Base-by-base conservation (phyloP, 2,797 vertebrate species). In the Hyperoplus lanceolatus region DNA sequence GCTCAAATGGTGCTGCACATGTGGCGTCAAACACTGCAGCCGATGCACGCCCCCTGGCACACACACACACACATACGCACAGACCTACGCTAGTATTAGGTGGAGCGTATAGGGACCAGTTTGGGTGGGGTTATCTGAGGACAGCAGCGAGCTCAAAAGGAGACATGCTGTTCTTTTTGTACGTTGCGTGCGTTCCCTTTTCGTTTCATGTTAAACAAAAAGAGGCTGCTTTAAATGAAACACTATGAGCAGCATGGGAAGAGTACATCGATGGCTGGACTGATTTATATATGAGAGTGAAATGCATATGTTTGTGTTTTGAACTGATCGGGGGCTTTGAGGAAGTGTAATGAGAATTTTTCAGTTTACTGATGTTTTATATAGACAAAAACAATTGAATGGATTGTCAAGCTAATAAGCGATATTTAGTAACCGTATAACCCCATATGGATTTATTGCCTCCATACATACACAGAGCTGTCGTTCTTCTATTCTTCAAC, bases 41-140 rank as follows among this genome's bases (percentile, higher is more conserved):
- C 11, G n/a, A 68, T 6, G 58, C 56, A 64, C 13, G 4, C 21
- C 45, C 13, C 9, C 13, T 21, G 4, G 41, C 53, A 46, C 15
- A 18, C 51, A 36, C 65, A 53, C 60, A 59, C 39, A 53, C 9
- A 41, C 18, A 45, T 45, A 51, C 45, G 39, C 13, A 38, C 39
- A 11, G 15, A 48, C 51, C 16, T 46, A 56, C 46, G 56, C 63
- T 29, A 64, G 59, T 15, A 16, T 38, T 21, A 41, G n/a, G n/a
- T 16, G 4, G 38, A 65, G 64, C 29, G 2, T 14, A 15, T 42
- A 21, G 61, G 21, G 21, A 36, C 8, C 18, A 14, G 29, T 63
- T 38, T 4, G 60, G 11, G 66, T 3, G 59, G 65, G 75, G 82
- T 90, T 54, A 74, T 63, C 42, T 61, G 78, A 86, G 68, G 77